Evolutionary conservation across 1,140 invertebrate species (phyloP).

Genomic region (Eumeta japonica): DNA sequence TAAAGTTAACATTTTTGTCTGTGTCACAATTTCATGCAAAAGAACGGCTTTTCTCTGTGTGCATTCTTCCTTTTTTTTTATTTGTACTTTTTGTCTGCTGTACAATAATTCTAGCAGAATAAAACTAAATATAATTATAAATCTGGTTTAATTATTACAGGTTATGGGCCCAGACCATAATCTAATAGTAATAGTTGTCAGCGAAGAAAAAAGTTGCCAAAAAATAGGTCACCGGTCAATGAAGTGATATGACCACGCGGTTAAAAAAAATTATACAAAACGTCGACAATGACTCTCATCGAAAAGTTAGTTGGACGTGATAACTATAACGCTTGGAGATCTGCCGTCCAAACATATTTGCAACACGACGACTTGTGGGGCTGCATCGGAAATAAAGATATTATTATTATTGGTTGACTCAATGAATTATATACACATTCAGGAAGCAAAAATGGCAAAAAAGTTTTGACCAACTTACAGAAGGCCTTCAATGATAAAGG

Average conservation of each 20-base stretch:
- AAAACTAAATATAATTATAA: too few relatives aligned
- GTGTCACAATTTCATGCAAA: too few relatives aligned
- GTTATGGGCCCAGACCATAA: slow-evolving; percentile 1
- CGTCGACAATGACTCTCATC: not conserved
- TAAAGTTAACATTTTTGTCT: too few relatives aligned
- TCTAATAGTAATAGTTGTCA: not conserved
- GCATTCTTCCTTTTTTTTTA: too few relatives aligned
- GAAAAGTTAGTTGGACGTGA: not conserved
- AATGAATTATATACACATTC: slow-evolving; percentile 1
- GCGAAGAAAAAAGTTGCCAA: not conserved
- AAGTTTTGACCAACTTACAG: not conserved
- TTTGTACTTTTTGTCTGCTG: too few relatives aligned
- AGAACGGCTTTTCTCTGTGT: too few relatives aligned
- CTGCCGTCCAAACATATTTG: not conserved
- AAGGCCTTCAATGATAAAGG: slow-evolving; percentile 1
- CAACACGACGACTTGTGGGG: not conserved
- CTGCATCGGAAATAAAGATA: slow-evolving; percentile 1
- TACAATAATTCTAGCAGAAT: too few relatives aligned
- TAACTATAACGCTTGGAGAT: not conserved
- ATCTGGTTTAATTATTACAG: too few relatives aligned
- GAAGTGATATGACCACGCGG: slow-evolving; percentile 1
- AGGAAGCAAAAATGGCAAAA: not conserved
- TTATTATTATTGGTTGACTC: not conserved
- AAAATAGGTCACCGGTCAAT: not conserved
- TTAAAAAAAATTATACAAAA: slow-evolving; percentile 1